These are phyloP conservation scores for Spilogale gracilis DNA, from an alignment of 2,113 vertebrate species.

Conservation along the genomic window DNA sequence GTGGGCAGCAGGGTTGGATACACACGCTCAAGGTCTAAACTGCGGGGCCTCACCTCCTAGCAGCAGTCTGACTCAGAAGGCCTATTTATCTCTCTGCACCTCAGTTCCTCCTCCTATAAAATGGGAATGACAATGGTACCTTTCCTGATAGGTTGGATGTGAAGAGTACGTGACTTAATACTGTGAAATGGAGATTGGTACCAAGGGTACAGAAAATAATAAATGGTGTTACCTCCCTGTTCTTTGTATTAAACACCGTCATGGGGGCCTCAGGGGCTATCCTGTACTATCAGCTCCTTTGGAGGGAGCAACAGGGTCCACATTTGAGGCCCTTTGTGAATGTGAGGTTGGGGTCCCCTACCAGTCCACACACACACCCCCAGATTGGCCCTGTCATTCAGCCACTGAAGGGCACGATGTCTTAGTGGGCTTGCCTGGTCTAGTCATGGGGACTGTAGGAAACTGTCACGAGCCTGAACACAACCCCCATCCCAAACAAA, in stretches of 20 bases:
- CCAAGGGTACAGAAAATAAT: background rate
- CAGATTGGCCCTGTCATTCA: background rate
- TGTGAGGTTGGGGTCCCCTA: background rate
- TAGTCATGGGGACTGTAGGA: background rate
- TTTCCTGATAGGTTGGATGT: background rate
- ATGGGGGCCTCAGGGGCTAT: background rate
- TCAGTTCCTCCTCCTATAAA: background rate
- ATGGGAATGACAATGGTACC: background rate
- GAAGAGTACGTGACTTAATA: background rate
- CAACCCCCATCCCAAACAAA: background rate
- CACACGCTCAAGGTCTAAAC: rapidly evolving
- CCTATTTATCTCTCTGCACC: background rate
- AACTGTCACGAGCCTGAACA: background rate
- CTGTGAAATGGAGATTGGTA: rapidly evolving
- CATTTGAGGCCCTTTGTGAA: background rate
- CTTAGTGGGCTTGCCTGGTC: background rate
- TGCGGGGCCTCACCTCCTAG: background rate
- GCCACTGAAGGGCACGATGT: background rate
- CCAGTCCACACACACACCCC: background rate
- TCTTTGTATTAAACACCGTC: background rate
- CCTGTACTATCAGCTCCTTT: background rate
- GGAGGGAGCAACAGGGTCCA: background rate
- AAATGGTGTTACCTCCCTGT: background rate
- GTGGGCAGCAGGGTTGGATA: background rate
- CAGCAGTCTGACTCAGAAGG: background rate